Percentiles rank a stretch among this genome's conserved stretches.
Conservation (phyloP, 1,140 invertebrate species). For the Diprion similis region DNA sequence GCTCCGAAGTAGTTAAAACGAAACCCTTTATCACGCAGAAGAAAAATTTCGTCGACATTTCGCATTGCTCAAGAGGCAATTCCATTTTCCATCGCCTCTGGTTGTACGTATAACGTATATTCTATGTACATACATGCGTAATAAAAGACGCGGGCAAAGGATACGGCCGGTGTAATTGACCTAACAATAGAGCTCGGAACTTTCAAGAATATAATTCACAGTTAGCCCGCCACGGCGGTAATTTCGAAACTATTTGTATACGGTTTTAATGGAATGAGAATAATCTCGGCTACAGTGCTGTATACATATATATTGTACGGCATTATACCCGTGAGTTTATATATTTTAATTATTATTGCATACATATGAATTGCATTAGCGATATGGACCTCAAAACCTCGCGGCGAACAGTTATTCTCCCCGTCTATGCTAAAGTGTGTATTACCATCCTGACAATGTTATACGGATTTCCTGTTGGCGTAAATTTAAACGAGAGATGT, state of each 20-base stretch:
- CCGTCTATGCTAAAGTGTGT: not conserved
- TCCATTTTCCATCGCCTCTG: too few species aligned
- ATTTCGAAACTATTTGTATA: too few species aligned
- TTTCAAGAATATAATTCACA: constrained; percentile 4
- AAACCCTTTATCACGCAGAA: too few species aligned
- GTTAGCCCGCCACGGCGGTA: not conserved
- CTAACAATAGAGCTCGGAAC: not conserved
- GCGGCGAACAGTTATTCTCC: not conserved
- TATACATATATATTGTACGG: not conserved
- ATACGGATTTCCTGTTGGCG: not conserved
- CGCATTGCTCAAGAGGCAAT: too few species aligned
- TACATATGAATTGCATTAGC: too few species aligned
- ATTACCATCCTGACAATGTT: not conserved
- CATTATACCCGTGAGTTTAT: not conserved
- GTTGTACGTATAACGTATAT: too few species aligned
- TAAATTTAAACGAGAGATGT: not conserved
- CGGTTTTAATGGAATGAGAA: too few species aligned
- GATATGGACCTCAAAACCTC: not conserved
- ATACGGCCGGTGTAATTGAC: not conserved
- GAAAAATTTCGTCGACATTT: too few species aligned
- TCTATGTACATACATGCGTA: too few species aligned
- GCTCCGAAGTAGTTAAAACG: too few species aligned
- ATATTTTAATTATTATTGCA: not conserved
- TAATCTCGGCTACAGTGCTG: too few species aligned
- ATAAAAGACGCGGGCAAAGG: too few species aligned